Base-by-base conservation (phyloP, 2,888 invertebrate species). In the Nemapogon koenigi region DNA sequence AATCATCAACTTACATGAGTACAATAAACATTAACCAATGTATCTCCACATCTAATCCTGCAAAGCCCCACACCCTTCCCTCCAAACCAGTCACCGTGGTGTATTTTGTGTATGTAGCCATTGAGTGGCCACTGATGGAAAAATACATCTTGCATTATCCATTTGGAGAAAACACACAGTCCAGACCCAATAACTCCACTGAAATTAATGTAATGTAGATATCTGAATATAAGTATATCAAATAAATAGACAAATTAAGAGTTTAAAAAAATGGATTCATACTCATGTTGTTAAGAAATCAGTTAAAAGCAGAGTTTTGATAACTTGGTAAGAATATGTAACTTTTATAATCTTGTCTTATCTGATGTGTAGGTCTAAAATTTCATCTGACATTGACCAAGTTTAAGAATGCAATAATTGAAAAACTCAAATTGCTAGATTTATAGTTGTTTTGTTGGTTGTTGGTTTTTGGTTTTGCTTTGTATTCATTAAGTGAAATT, bases 1-100 rank as follows among this genome's bases (percentile, higher is more conserved):
- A n/a, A n/a, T n/a, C n/a, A n/a, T n/a, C 44, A 26, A 82, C 87
- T 84, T 81, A 95, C 94, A 85, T 99, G 98, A 46, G 96, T 91
- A 48, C 91, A 88, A 65, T 97, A 98, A 41, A 98, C 76, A 68
- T 97, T 90, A 37, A 98, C 78, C 36, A 79, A 73, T 46, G 86
- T 78, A 35, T 88, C 85, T 17, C 85, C 79, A 41, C 87, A 79
- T 48, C 84, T 81, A 28, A 94, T 81, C 51, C 85, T 83, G 56
- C 92, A 93, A 15, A 95, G 69, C 2, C 93, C 94, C 27, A 95
- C 87, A 8, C 94, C 96, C 81, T 99, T 99, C 3, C 97, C 97
- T 26, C 96, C 97, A 69, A 95, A 98, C 99, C 99, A 99, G 65
- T 99, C 99, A 1, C 95, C 98, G 61, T 98, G 98, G 46, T 94